Evolutionary conservation across 2,113 vertebrate species (phyloP), one percentile per base, ranked within the genome.

Genomic region (Grantiella picta): DNA sequence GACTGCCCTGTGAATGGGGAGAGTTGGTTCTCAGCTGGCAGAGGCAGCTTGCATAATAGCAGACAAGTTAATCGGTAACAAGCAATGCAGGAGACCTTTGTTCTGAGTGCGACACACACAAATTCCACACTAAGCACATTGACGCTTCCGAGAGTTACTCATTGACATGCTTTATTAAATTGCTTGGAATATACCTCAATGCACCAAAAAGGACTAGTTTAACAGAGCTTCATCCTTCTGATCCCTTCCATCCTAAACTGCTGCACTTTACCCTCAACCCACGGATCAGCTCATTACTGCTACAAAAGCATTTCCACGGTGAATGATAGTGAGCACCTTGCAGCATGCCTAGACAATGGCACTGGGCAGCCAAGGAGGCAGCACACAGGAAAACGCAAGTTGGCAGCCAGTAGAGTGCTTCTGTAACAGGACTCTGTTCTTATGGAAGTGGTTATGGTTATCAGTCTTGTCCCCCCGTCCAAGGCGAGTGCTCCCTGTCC

Each of bases 21-120:
- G 92, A 93, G 64, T 50, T 87, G 75, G 90, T 64, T 80, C 69
- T 91, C 40, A 70, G 92, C 81, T 95, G 92, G 88, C 20, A 61
- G 76, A 75, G 42, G 87, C 78, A 57, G 77, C 90, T 53, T 96
- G 92, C 75, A 86, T 88, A 91, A 92, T 90, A 88, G 64, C 94
- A 78, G 87, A 56, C 59, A 94, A 97, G 97, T 98, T 97, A 98
- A 98, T 97, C 10, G 76, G 86, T 97, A 97, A 97, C 94, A 52
- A 94, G 90, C 59, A 82, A 80, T 71, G 89, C 90, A 83, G 88
- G 82, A 96, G 96, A 97, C 97, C 97, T 98, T 98, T 97, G 97
- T 86, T 97, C 97, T 9, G 42, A 96, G 82, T 95, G 84, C 77
- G 76, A 92, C 40, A 93, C 31, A 77, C 59, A 64, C 92, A 52